Evolutionary conservation across 2,888 invertebrate species (phyloP).

Genomic region (Julus scandinavius): DNA sequence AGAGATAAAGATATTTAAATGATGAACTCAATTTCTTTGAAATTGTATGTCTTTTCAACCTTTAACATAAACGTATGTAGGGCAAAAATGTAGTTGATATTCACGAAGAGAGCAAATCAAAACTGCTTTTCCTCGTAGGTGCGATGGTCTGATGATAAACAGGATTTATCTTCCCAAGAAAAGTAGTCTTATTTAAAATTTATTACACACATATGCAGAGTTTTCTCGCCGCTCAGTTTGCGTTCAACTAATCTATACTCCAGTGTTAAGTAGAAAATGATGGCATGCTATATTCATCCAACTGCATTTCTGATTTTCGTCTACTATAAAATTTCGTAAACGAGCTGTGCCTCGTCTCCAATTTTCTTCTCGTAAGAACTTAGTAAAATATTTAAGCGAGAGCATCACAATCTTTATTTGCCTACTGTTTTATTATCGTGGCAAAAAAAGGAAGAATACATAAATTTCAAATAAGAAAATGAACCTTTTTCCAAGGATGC

Average conservation of each 20-base stretch:
- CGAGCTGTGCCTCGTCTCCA: conserved; percentile 46
- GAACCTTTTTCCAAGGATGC: conserved; percentile 21
- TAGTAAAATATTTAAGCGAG: conserved; percentile 36
- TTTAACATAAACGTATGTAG: background rate
- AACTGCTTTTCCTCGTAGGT: conserved; percentile 3
- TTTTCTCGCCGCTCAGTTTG: conserved; percentile 26
- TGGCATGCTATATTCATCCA: conserved; percentile 4
- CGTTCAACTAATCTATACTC: conserved; percentile 44
- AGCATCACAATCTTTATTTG: conserved; percentile 39
- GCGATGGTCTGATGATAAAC: conserved; percentile 44
- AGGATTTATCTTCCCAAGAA: conserved; percentile 38
- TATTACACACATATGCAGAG: background rate
- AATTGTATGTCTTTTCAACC: background rate
- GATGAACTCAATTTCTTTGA: background rate
- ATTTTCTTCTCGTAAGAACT: conserved; percentile 40
- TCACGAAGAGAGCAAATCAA: background rate
- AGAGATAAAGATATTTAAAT: too few species aligned
- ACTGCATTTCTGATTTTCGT: conserved; percentile 31
- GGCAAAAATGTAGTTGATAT: background rate
- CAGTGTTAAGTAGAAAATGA: conserved; percentile 44
- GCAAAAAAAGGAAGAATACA: conserved; percentile 45
- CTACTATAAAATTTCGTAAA: conserved; percentile 39
- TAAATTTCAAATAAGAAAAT: conserved; percentile 31
- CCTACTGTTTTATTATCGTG: conserved; percentile 29
- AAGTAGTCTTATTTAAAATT: conserved; percentile 43